Base-by-base conservation (phyloP, 2,113 vertebrate species). In the Brienomyrus brachyistius region DNA sequence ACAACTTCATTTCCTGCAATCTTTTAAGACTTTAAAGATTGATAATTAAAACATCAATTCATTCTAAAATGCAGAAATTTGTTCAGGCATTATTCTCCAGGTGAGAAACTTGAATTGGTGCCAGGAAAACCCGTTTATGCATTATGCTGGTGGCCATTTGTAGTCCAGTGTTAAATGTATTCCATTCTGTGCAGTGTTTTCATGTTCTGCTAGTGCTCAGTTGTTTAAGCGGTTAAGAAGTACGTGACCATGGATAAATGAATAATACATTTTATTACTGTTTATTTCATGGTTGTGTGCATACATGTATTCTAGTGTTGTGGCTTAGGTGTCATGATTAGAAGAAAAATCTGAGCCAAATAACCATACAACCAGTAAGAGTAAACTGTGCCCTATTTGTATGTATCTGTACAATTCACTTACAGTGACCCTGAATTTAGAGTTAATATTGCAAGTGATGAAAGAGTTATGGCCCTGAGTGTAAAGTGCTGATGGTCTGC, bases 401-500 rank as follows among this genome's bases (percentile, higher is more conserved):
- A 15, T 10, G 27, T 7, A 21, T 88, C 31, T 43, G 54, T 47
- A 27, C 47, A 77, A 66, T 88, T 74, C 45, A n/a, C 50, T 77
- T 88, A 23, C 15, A 45, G 21, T 82, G 66, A 48, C 23, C 23
- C 31, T 21, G 84, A 89, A n/a, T 54, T 43, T 56, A 59, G 52
- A 35, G 66, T 89, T 89, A 91, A 91, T 83, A 87, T 10, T 27
- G 43, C 27, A 35, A 88, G 15, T 50, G 35, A 54, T 83, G 91
- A 45, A 84, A 87, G 88, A 50, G 43, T 23, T 9, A 19, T 88
- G 83, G 88, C 83, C 89, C 47, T 54, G 43, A 86, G 86, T 88
- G 89, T 19, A 7, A 54, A 66, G 90, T 80, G 86, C 51, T 91
- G 92, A 91, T 91, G 77, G 85, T 56, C 11, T 47, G 35, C 74